Evolutionary conservation across 2,113 vertebrate species (phyloP).

Genomic region (Cyphomyrus discorhynchus): DNA sequence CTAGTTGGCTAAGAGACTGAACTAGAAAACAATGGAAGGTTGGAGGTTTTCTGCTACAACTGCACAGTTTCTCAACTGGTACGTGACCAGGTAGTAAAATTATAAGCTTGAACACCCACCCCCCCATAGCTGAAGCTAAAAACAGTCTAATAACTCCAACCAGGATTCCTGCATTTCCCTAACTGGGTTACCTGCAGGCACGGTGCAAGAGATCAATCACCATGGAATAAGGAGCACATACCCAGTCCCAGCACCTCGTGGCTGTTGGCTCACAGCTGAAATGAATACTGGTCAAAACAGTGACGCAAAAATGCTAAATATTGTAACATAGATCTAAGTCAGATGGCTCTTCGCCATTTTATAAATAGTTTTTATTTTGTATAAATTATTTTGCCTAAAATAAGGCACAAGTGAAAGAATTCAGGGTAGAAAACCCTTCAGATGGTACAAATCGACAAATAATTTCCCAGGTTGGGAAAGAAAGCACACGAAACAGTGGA

Average conservation of each 20-base stretch:
- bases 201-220: neutral
- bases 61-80: neutral
- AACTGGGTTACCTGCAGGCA: neutral
- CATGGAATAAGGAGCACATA: neutral
- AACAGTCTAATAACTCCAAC: neutral
- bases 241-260: neutral
- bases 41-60: neutral
- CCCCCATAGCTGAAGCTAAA: neutral
- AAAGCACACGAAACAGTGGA: neutral
- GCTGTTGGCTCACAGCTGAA: neutral
- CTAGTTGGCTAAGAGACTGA: neutral
- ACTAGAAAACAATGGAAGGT: neutral
- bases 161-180: neutral
- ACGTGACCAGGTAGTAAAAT: neutral
- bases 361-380: neutral
- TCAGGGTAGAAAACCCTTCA: neutral
- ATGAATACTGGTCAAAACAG: neutral
- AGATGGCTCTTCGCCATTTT: neutral
- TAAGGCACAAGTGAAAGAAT: neutral
- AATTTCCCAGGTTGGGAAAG: neutral
- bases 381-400: neutral
- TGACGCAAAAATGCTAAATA: neutral
- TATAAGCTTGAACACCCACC: neutral
- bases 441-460: neutral
- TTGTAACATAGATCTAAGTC: neutral